These are phyloP conservation scores for Ceratosolen solmsi DNA, from an alignment of 1,140 invertebrate species.

Conservation along the genomic window DNA sequence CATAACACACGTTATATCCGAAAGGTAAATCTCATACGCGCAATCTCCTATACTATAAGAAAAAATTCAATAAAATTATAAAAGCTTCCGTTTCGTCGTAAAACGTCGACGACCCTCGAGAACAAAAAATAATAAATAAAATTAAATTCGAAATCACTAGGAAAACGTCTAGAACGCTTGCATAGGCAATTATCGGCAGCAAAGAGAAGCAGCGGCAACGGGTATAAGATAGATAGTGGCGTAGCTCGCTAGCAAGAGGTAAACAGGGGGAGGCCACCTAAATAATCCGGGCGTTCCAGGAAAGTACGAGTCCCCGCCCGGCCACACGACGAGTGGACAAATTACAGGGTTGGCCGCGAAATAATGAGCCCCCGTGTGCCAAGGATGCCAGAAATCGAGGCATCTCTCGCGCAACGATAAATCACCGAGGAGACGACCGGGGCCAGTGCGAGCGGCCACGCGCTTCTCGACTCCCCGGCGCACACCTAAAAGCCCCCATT, in stretches of 20 bases:
- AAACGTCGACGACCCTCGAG: not conserved
- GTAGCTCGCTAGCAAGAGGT: constrained; percentile 3
- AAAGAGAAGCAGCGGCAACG: not conserved
- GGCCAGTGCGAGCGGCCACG: constrained; percentile 24
- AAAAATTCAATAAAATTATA: not conserved
- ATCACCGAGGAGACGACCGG: constrained; percentile 60
- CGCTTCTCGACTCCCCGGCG: constrained; percentile 43
- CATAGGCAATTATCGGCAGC: not conserved
- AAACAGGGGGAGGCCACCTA: constrained; percentile 11
- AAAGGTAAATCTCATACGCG: too few species aligned
- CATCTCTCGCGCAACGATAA: constrained; percentile 67
- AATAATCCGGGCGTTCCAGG: constrained; percentile 61
- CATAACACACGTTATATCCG: too few species aligned
- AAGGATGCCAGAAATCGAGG: constrained; percentile 65
- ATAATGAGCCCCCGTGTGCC: constrained; percentile 73
- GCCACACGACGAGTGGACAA: constrained; percentile 71
- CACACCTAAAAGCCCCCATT: constrained; percentile 50
- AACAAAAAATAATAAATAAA: not conserved
- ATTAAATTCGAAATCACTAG: too few species aligned
- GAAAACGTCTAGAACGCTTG: not conserved
- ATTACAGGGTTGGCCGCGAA: constrained; percentile 69
- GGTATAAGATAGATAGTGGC: not conserved
- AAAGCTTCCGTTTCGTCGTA: not conserved
- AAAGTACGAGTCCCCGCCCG: constrained; percentile 56
- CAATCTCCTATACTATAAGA: too few species aligned